Evolutionary conservation across 2,888 invertebrate genomes (phyloP).

Genomic region (Pammene aurita): DNA sequence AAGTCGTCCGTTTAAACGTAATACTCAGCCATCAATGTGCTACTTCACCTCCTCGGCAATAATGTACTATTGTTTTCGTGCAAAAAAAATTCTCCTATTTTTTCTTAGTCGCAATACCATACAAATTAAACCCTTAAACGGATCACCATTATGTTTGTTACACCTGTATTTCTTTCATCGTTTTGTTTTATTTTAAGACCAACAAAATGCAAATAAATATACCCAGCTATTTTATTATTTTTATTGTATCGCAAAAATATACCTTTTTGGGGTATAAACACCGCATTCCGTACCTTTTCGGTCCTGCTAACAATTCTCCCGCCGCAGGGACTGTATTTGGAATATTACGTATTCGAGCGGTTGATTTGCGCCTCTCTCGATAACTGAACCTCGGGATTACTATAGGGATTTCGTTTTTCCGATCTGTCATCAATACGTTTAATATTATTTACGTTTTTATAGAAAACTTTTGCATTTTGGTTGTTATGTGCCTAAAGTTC

Average conservation of each 20-base stretch:
- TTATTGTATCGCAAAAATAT: neutral
- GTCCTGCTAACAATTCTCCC: constrained; percentile 8
- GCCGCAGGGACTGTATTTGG: constrained; percentile 13
- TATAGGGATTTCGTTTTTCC: constrained; percentile 21
- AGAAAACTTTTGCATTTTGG: neutral
- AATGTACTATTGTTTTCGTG: too few relatives aligned
- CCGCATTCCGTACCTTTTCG: constrained; percentile 9
- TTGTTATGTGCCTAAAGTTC: neutral
- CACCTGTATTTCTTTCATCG: too few relatives aligned
- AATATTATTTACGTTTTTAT: constrained; percentile 4
- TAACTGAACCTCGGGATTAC: constrained; percentile 16
- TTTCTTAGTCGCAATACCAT: too few relatives aligned
- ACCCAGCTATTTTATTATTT: neutral
- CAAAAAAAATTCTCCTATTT: too few relatives aligned
- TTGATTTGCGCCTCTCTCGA: constrained; percentile 26
- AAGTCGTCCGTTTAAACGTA: too few relatives aligned
- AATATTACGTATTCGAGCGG: constrained; percentile 27
- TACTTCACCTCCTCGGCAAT: too few relatives aligned
- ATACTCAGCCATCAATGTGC: too few relatives aligned
- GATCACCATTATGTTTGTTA: too few relatives aligned
- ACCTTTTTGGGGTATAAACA: neutral
- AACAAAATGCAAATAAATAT: too few relatives aligned
- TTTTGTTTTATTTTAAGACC: too few relatives aligned
- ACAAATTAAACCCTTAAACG: too few relatives aligned
- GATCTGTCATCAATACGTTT: constrained; percentile 9